Evolutionary conservation across 2,888 invertebrate species (phyloP), one percentile per base, ranked within the genome.

Genomic region (Lordiphosa andalusiaca): DNA sequence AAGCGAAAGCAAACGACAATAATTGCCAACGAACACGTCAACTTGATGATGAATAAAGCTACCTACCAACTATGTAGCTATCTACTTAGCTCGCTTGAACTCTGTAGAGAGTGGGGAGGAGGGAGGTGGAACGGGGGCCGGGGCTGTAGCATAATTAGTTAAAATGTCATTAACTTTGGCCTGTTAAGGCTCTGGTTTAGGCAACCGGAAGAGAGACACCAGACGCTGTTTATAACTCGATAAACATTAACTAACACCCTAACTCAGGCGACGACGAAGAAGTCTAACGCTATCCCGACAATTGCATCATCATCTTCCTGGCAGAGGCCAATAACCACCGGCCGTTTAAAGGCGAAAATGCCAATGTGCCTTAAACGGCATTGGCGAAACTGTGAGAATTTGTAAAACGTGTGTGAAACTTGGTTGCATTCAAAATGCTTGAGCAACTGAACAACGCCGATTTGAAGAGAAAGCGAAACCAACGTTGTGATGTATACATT

Each of bases 1-100:
- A 63, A 75, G 63, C 67, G 61, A 58, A 59, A 64, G 54, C 71
- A 61, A 63, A 50, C 57, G 73, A 67, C 66, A 60, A 66, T 77
- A 77, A 80, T 78, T 73, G 71, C 65, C 49, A 58, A 38, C 66
- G 48, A 69, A 78, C 78, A 80, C 82, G 82, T 75, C 67, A 75
- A 53, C 57, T 33, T 49, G 61, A 37, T 44, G 19, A 53, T 46
- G 41, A 51, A 47, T 53, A 50, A 23, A 37, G 55, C 36, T 41
- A 25, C 12, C 12, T 30, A 25, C 25, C 7, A 25, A 25, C 25
- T 25, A 7, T 25, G 25, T 25, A 37, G 55, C 36, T 41, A 12
- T 9, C 12, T 30, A 30, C 42, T 44, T 39, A 10, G 39, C 42
- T 44, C 42, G 30, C 13, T 44, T 30, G 30, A 30, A 30, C 30